These are phyloP conservation scores for Leucophenga maculata DNA, from an alignment of 2,888 invertebrate genomes.

Conservation along the genomic window DNA sequence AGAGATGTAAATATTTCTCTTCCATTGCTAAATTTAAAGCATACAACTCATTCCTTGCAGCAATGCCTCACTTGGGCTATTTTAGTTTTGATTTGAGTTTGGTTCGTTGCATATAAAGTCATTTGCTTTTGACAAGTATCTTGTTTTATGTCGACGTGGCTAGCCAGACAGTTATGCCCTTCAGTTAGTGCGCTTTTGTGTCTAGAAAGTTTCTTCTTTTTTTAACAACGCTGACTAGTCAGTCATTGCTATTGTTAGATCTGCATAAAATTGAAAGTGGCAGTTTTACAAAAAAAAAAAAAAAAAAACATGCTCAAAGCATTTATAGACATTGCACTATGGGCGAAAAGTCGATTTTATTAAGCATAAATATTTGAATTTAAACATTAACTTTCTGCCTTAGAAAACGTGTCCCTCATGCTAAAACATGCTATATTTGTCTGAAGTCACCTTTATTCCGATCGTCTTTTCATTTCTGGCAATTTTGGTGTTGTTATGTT, in stretches of 20 bases:
- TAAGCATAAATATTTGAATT: no score
- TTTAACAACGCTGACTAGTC: background rate
- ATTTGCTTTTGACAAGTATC: no score
- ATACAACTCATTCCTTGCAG: no score
- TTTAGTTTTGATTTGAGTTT: background rate
- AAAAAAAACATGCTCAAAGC: background rate
- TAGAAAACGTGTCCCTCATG: no score
- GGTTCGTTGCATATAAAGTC: slow-evolving; percentile 49
- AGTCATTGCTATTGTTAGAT: slow-evolving; percentile 14
- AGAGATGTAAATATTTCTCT: no score
- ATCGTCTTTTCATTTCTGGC: no score
- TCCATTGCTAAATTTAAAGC: no score
- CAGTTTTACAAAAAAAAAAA: background rate
- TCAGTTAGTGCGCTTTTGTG: slow-evolving; percentile 15
- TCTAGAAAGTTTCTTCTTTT: slow-evolving; percentile 20
- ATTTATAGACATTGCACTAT: background rate
- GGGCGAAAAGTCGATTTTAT: no score
- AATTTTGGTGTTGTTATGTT: no score
- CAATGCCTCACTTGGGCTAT: background rate
- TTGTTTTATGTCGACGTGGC: slow-evolving; percentile 2
- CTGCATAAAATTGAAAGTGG: slow-evolving; percentile 27
- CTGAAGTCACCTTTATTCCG: no score
- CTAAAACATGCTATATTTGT: no score
- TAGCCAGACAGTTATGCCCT: slow-evolving; percentile 2
- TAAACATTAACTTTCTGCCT: no score